Percentiles rank a stretch among this genome's conserved stretches.
Conservation (phyloP, 2,888 invertebrate species). For the Melikaiella ostensackeni region DNA sequence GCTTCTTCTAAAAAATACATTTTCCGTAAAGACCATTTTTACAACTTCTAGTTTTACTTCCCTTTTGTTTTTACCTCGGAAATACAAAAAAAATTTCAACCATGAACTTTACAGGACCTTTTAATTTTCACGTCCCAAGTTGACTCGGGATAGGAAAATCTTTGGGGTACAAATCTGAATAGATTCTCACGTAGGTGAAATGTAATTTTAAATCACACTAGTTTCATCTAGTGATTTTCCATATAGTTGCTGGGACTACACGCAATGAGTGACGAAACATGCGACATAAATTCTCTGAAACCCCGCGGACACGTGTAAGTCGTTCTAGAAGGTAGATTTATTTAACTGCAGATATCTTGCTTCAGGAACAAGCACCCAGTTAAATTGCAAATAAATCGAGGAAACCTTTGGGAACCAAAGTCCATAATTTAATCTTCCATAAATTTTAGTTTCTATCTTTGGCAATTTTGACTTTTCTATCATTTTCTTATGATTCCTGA, state of each 20-base stretch:
- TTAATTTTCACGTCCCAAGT: too few relatives aligned
- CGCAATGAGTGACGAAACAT: constrained; percentile 34
- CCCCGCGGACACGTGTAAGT: constrained; percentile 34
- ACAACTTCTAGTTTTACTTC: too few relatives aligned
- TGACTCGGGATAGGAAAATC: background rate
- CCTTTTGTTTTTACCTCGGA: too few relatives aligned
- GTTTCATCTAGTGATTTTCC: constrained; percentile 33
- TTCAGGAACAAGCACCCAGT: background rate
- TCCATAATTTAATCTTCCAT: background rate
- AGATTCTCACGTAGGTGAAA: constrained; percentile 18
- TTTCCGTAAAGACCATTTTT: too few relatives aligned
- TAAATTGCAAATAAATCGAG: constrained; percentile 21
- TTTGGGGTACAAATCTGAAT: constrained; percentile 9
- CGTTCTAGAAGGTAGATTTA: constrained; percentile 28
- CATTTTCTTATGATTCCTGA: too few relatives aligned
- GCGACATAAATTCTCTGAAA: constrained; percentile 17
- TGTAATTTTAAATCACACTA: constrained; percentile 19
- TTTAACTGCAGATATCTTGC: constrained; percentile 21
- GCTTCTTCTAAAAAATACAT: too few relatives aligned
- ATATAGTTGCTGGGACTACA: constrained; percentile 27
- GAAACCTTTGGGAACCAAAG: background rate
- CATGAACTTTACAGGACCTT: too few relatives aligned
- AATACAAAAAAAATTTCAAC: too few relatives aligned
- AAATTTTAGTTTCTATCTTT: too few relatives aligned
- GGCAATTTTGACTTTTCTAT: background rate